Evolutionary conservation across 64 coral and sea anemone species (phyloP).

Genomic region (Montipora cactus): DNA sequence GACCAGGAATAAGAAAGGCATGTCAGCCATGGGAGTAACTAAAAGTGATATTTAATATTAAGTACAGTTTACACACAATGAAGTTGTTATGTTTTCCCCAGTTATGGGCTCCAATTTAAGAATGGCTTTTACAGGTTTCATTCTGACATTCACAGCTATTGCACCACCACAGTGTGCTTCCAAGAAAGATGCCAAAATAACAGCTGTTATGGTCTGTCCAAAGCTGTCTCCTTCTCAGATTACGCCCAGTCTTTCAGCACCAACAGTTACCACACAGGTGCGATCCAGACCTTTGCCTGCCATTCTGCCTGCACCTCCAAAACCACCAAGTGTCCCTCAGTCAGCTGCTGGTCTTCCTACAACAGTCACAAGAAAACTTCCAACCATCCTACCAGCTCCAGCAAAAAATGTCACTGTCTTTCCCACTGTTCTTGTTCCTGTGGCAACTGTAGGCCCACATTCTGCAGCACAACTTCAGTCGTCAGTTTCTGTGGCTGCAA

Average conservation of each 20-base stretch:
- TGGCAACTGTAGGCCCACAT: constrained; percentile 42
- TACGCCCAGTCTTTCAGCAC: constrained; percentile 65
- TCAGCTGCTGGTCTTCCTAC: constrained; percentile 37
- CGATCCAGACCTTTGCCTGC: constrained; percentile 83
- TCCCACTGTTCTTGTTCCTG: constrained; percentile 81
- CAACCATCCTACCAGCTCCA: constrained; percentile 86
- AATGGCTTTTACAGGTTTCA: background rate
- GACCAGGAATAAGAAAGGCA: too few relatives aligned
- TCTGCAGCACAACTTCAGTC: constrained; percentile 6
- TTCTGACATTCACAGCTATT: background rate
- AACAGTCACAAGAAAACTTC: constrained; percentile 62
- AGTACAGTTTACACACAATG: too few relatives aligned
- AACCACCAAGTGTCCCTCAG: constrained; percentile 49
- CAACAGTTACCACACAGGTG: constrained; percentile 80
- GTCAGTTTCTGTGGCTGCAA: constrained; percentile 31
- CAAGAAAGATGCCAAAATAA: constrained; percentile 19
- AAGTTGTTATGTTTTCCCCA: background rate
- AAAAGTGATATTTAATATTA: too few relatives aligned
- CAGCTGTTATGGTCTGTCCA: background rate
- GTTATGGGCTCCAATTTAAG: background rate
- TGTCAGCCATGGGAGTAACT: too few relatives aligned
- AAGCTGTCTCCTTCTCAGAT: constrained; percentile 55
- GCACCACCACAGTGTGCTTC: background rate
- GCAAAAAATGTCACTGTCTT: constrained; percentile 80
- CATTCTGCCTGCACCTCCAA: constrained; percentile 87